Evolutionary conservation across 2,113 vertebrate species (phyloP), one percentile per base, ranked within the genome.

Genomic region (Bufo gargarizans): DNA sequence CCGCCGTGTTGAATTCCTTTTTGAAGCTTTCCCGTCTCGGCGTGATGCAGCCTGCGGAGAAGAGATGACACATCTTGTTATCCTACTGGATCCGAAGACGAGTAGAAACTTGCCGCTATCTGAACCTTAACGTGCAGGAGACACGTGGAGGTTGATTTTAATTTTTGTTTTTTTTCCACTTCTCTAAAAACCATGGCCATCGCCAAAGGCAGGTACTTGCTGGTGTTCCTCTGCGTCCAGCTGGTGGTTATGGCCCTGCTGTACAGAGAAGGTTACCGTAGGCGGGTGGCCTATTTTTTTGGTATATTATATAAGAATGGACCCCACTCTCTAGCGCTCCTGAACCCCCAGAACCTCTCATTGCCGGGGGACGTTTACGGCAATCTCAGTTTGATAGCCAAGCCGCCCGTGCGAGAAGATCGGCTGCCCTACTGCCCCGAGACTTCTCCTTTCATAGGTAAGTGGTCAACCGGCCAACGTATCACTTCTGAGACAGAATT

Each of bases 171-270:
- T 55, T 74, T 45, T 56, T 9, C n/a, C 7, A 2, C 17, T 8
- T 43, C 3, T 17, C 43, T 20, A 7, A 13, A 17, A 47, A 56
- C 6, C 22, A 74, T 81, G 87, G 16, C 16, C 56, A 77, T 88
- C n/a, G 58, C 95, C 86, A 95, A 94, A 90, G 95, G 92, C 93
- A 94, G 94, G 49, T 93, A 94, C 90, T 87, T 96, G 84, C 91
- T 96, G 82, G 91, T 96, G 91, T 92, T 97, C 88, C 90, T 96
- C 88, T 94, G 94, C 49, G 93, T 95, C 58, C 95, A 97, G 92
- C 90, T 97, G 88, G 94, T 96, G 16, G 92, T 96, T 67, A 93
- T 96, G 94, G 94, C 93, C 0, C 86, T 97, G 78, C 93, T 97
- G 63, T 96, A 95, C 86, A 91, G 92, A 4, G 95, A 95, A 67